Base-by-base conservation (phyloP, 1,140 invertebrate species). In the Thaumetopoea pityocampa region DNA sequence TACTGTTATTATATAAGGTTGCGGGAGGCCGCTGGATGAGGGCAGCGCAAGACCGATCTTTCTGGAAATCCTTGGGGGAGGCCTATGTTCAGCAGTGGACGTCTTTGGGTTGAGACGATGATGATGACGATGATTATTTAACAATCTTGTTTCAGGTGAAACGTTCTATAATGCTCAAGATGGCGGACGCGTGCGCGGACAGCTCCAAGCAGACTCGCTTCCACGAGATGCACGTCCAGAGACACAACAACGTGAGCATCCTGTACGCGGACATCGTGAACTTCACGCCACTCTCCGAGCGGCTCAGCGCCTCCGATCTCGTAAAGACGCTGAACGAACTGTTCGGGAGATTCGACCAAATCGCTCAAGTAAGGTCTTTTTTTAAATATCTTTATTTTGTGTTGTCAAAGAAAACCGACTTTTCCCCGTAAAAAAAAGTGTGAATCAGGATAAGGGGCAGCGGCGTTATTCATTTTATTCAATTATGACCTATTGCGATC, bases 191-290 rank as follows among this genome's bases (percentile, higher is more conserved):
- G 5, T 95, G 93, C 67, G 92, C 93, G 51, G 92, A 94, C 53
- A 72, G 58, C 19, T 76, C 72, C 14, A 91, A 92, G 36, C 91
- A 92, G 63, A 93, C 89, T 1, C 87, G 93, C 26, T 99, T 98
- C 73, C 96, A 98, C 67, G 96, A 98, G 70, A 94, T 99, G 89
- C 98, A 98, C 81, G 96, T 99, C 5, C 95, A 98, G 66, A 87
- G 96, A n/a, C 96, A 99, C 74, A 97, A 98, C 67, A 97, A 97
- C 73, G 97, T 99, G 54, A 98, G 96, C 67, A 98, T 99, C 55
- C 86, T 99, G 5, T 99, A 98, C 85, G 98, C 98, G 0, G 98
- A 99, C 67, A 99, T 99, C 48, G 97, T 98, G 20, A 98, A 98
- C 78, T 99, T 99, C 71, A 99, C 98, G 0, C 94, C 95, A 0